Base-by-base conservation (phyloP, 92 coral and sea anemone genomes). In the Isaurus tuberculatus region DNA sequence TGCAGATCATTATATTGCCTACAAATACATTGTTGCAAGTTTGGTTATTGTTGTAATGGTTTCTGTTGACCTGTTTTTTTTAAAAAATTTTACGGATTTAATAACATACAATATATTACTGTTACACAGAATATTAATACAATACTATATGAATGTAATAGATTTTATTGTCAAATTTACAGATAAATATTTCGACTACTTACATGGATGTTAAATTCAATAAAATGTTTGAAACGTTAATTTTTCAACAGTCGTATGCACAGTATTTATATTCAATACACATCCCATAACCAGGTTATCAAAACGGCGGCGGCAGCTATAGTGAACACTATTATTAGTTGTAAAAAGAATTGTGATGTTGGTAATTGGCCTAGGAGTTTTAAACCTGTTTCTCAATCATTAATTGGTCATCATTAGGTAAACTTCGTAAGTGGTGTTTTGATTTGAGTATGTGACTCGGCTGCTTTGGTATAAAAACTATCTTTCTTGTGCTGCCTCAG, bases 91-190 rank as follows among this genome's bases (percentile, higher is more conserved):
- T 26, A 57, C 64, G 64, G 64, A 42, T 40, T 64, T 79, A 79
- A 64, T 64, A 79, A 27, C 37, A 79, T 63, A 79, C 61, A 79
- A 20, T 80, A 64, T 80, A 63, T 79, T 79, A 70, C 73, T 63
- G 84, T 79, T 79, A 79, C 84, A 79, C 84, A 64, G 84, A 79
- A 79, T 79, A 61, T 79, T 79, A 79, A 79, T 61, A 79, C 84
- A 79, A 63, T 63, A 63, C 57, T 79, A 71, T 79, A 61, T 64
- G 84, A 79, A 4, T 79, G 73, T 79, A 79, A 22, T 58, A 58
- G 65, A 58, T 68, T 68, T 23, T 42, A n/a, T n/a, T n/a, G n/a
- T n/a, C n/a, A n/a, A n/a, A n/a, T n/a, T n/a, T n/a, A n/a, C n/a
- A n/a, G n/a, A n/a, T n/a, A n/a, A n/a, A n/a, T n/a, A n/a, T n/a